phyloP scores from a whole-genome alignment of 2,888 invertebrate species.

The Cerastis rubricosa region DNA sequence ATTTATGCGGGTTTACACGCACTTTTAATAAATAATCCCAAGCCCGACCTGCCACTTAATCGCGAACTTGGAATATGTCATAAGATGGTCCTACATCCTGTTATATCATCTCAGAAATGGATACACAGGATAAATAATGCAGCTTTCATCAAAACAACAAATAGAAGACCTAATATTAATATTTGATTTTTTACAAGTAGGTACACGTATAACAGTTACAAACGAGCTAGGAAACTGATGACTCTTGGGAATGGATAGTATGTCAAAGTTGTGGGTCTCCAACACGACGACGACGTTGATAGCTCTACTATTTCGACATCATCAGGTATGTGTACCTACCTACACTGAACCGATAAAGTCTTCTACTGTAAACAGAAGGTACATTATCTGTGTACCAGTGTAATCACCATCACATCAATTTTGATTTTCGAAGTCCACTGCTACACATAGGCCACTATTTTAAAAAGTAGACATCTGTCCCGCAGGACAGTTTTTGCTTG shows the following conservation, averaged over 20 bases:
- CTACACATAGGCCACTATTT: not conserved
- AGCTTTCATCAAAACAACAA: not conserved
- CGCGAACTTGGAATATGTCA: constrained; percentile 4
- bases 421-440: not conserved
- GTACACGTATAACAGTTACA: not conserved
- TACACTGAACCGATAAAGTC: not conserved
- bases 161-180: not conserved
- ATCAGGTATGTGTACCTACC: not conserved
- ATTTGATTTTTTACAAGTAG: not conserved
- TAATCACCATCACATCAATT: not conserved
- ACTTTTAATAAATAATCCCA: constrained; percentile 71
- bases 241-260: not conserved
- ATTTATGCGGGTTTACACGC: constrained; percentile 77
- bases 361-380: no score
- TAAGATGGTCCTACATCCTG: not conserved
- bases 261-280: constrained; percentile 7
- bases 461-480: no score
- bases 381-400: no score
- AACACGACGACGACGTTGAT: not conserved
- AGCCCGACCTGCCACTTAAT: constrained; percentile 64
- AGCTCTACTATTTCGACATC: not conserved
- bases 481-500: no score
- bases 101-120: not conserved
- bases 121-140: not conserved
- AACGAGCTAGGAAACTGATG: not conserved